Percentiles rank a stretch among this genome's conserved stretches.
Evolutionary conservation across 2,113 vertebrate species (phyloP).

Genomic region (Pipra filicauda): DNA sequence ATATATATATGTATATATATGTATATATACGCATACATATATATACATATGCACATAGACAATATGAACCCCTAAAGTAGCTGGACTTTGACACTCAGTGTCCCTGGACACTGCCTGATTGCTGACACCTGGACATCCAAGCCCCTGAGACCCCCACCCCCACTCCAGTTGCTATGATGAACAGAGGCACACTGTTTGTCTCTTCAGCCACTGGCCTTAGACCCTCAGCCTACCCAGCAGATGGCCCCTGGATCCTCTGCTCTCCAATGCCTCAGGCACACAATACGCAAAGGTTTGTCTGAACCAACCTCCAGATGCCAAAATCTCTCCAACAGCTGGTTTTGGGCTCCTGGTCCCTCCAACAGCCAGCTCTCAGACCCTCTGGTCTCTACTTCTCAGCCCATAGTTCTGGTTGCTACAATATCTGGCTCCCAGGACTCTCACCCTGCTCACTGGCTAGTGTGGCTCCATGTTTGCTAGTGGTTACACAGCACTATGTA

Average conservation of each 20-base stretch:
- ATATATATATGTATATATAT: too few species aligned
- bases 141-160: not conserved
- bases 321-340: accelerated
- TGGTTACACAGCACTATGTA: not conserved
- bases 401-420: not conserved
- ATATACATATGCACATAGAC: not conserved
- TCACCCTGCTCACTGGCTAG: not conserved
- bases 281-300: not conserved
- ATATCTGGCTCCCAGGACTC: not conserved
- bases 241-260: not conserved
- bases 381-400: not conserved
- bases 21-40: too few species aligned
- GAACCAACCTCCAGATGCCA: accelerated
- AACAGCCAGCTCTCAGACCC: not conserved
- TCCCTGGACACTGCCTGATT: not conserved
- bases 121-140: not conserved
- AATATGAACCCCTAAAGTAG: not conserved
- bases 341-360: not conserved
- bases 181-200: not conserved
- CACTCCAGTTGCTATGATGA: not conserved
- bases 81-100: not conserved
- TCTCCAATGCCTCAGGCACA: not conserved
- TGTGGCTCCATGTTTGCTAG: not conserved
- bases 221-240: not conserved
- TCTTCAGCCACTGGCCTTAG: not conserved